These are phyloP conservation scores for Agrilus planipennis DNA, from an alignment of 1,140 invertebrate species.

Conservation along the genomic window DNA sequence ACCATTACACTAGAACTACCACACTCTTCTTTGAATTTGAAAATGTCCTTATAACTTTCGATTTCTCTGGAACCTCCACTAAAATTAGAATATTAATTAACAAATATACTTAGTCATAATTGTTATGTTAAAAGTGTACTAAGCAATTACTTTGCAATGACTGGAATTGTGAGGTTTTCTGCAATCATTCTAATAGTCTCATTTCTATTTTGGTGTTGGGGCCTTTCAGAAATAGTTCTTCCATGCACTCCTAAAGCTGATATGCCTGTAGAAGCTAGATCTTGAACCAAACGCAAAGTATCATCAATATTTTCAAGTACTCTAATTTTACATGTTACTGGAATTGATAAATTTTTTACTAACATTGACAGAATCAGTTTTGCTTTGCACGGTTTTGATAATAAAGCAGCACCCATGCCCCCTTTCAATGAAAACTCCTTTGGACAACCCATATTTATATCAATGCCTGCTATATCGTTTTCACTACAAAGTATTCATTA, in stretches of 20 bases:
- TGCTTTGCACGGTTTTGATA: slow-evolving; percentile 60
- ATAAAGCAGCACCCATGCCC: slow-evolving; percentile 87
- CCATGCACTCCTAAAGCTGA: slow-evolving; percentile 90
- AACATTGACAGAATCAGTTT: slow-evolving; percentile 70
- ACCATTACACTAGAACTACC: slow-evolving; percentile 89
- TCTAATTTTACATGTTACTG: slow-evolving; percentile 94
- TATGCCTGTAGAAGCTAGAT: slow-evolving; percentile 76
- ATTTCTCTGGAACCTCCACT: slow-evolving; percentile 92
- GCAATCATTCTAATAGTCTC: slow-evolving; percentile 66
- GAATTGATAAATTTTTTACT: slow-evolving; percentile 61
- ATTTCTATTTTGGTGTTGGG: slow-evolving; percentile 71
- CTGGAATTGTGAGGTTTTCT: slow-evolving; percentile 67
- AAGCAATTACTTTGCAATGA: slow-evolving; percentile 82
- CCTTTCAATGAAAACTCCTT: slow-evolving; percentile 97
- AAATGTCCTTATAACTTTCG: slow-evolving; percentile 59
- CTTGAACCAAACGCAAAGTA: slow-evolving; percentile 63
- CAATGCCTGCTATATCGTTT: slow-evolving; percentile 87
- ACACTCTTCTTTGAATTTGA: slow-evolving; percentile 67
- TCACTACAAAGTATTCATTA: slow-evolving; percentile 47
- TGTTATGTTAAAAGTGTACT: neutral
- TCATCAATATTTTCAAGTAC: slow-evolving; percentile 56
- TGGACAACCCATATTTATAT: slow-evolving; percentile 99
- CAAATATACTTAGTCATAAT: neutral
- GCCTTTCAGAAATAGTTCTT: slow-evolving; percentile 74
- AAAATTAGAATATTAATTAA: slow-evolving; percentile 16